Evolutionary conservation across 2,113 vertebrate species (phyloP), one percentile per base, ranked within the genome.

Genomic region (Lamprotornis superbus): DNA sequence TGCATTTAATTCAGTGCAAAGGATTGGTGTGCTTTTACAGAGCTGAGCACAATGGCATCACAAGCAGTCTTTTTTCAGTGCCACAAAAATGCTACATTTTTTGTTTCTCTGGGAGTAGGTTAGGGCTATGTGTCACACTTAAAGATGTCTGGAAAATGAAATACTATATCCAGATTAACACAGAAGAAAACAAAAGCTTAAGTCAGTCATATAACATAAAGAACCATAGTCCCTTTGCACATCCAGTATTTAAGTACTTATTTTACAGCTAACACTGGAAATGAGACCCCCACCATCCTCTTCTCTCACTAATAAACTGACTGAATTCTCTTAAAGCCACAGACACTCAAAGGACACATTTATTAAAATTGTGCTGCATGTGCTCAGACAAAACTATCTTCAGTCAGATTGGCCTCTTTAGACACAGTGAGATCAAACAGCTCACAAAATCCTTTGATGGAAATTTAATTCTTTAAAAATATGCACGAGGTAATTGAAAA

Each of bases 381-480:
- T 16, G 20, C 86, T 87, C 87, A 93, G 83, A 94, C 88, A 93
- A 89, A 96, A 89, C 86, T 86, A 91, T 94, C 91, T 92, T 49
- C 81, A 92, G 84, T 91, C 71, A 89, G 81, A 95, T 37, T 92
- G 68, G 68, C 93, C 84, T 96, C 94, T 97, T 97, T 87, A 90
- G 92, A 95, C 95, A 88, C 83, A 95, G 95, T 40, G 90, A 97
- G 95, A 97, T 97, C 96, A 97, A 96, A 97, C 91, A 88, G 71
- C 80, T 95, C 91, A 83, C 83, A 93, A 95, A 97, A 91, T 39
- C 64, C 98, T 98, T 97, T 98, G 97, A 98, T 97, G 97, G 96
- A 96, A 97, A 97, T 93, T 78, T 94, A 97, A 97, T 97, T 97
- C 91, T 92, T 97, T 88, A 97, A 97, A 98, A 97, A 97, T 96